Percentiles rank a stretch among this genome's conserved stretches.
These are phyloP conservation scores for Acleris literana DNA, from an alignment of 2,888 invertebrate genomes.

Conservation along the genomic window DNA sequence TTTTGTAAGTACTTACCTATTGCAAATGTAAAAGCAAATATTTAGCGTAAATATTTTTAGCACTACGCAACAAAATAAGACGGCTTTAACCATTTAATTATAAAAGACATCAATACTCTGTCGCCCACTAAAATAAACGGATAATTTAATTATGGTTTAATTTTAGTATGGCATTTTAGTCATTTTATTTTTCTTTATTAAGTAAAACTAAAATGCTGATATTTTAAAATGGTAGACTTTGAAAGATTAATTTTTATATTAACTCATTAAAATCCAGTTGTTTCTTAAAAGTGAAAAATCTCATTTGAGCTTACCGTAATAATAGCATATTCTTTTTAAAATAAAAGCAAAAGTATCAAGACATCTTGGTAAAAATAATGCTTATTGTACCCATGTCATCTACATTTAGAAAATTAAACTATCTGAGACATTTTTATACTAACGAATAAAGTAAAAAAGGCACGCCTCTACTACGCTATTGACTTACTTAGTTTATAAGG, in stretches of 20 bases:
- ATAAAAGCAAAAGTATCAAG: background rate
- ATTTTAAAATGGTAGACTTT: no score
- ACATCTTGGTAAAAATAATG: slow-evolving; percentile 5
- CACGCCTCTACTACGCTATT: no score
- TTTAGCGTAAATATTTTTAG: background rate
- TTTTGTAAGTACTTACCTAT: background rate
- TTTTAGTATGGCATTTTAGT: no score
- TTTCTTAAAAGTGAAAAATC: no score
- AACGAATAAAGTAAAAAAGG: background rate
- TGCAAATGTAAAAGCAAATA: slow-evolving; percentile 2
- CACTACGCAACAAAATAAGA: background rate
- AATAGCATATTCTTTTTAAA: background rate
- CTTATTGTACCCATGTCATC: slow-evolving; percentile 3
- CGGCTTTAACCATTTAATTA: background rate
- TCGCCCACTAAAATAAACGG: no score
- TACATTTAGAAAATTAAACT: slow-evolving; percentile 24
- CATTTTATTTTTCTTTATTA: no score
- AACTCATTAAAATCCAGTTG: no score
- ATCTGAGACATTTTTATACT: slow-evolving; percentile 1
- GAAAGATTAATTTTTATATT: no score
- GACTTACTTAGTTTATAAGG: no score
- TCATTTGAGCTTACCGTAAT: background rate
- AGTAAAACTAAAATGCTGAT: no score
- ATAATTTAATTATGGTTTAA: no score
- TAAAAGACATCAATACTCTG: no score